A percentile compares a stretch with the other conserved stretches of the same genome.
These are phyloP conservation scores for Diadegma fenestrale DNA, from an alignment of 2,888 invertebrate species.

Conservation along the genomic window DNA sequence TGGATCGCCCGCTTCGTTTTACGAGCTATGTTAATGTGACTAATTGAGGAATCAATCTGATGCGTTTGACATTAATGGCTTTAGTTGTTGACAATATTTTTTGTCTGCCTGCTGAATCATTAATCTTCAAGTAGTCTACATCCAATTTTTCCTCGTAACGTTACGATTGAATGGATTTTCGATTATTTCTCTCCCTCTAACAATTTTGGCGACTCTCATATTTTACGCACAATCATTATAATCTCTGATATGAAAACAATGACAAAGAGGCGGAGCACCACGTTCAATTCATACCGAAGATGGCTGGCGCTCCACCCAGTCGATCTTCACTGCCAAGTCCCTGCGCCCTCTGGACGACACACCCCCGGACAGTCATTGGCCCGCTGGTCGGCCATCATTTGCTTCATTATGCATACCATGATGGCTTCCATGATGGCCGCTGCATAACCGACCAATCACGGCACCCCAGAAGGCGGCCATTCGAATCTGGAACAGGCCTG, in stretches of 20 bases:
- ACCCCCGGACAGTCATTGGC: conserved; percentile 81
- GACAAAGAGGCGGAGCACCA: conserved; percentile 15
- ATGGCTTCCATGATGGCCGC: conserved; percentile 86
- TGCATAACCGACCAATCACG: conserved; percentile 84
- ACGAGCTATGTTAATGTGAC: conserved; percentile 21
- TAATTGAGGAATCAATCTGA: conserved; percentile 29
- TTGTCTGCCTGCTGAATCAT: background rate
- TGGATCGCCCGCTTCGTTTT: conserved; percentile 41
- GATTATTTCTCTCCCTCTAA: background rate
- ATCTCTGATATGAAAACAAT: conserved; percentile 33
- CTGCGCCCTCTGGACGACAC: conserved; percentile 67
- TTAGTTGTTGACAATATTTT: background rate
- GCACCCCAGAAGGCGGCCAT: conserved; percentile 78
- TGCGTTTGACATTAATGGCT: background rate
- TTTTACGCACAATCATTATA: conserved; percentile 1
- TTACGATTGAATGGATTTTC: background rate
- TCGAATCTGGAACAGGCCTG: conserved; percentile 74
- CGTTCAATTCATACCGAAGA: conserved; percentile 23
- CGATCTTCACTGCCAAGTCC: conserved; percentile 62
- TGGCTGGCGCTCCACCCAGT: conserved; percentile 59
- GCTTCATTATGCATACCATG: conserved; percentile 80
- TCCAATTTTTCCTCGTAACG: background rate
- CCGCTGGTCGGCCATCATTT: conserved; percentile 81
- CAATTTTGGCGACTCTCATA: background rate
- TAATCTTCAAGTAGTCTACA: background rate